Evolutionary conservation across 2,888 invertebrate species (phyloP).

Genomic region (Strigamia transsilvanica): DNA sequence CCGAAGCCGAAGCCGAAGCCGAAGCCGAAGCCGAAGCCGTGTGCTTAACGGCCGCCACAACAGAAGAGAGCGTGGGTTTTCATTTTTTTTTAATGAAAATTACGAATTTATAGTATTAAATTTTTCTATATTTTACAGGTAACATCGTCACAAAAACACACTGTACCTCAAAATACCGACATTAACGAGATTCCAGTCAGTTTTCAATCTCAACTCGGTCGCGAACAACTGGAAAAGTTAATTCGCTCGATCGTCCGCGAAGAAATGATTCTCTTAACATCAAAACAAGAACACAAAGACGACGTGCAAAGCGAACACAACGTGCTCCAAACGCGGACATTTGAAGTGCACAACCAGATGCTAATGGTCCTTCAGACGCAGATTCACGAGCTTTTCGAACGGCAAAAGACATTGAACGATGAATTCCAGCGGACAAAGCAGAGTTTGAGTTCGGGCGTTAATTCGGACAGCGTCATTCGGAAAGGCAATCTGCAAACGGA

Average conservation of each 20-base stretch:
- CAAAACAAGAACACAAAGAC: not conserved
- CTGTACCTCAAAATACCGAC: not conserved
- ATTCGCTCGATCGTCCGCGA: not conserved
- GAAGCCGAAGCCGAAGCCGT: not conserved
- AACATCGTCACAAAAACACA: not conserved
- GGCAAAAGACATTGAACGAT: not conserved
- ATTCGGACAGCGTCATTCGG: not conserved
- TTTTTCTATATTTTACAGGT: not conserved
- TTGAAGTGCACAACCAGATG: not conserved
- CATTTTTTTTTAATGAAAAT: not conserved
- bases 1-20: no score
- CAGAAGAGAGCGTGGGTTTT: not conserved
- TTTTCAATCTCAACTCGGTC: not conserved
- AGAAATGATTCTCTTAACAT: not conserved
- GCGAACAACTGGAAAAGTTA: conserved; percentile 14
- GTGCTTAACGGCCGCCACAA: not conserved
- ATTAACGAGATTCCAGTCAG: not conserved
- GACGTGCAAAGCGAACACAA: not conserved
- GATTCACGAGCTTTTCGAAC: not conserved
- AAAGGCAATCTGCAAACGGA: not conserved
- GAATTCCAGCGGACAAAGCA: not conserved
- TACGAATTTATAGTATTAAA: not conserved
- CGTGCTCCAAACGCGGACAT: not conserved
- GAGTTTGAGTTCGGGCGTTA: not conserved
- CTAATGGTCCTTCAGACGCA: not conserved